Percentiles rank a stretch among this genome's conserved stretches.
Conservation (phyloP, 2,113 vertebrate genomes). For the Sorex araneus region DNA sequence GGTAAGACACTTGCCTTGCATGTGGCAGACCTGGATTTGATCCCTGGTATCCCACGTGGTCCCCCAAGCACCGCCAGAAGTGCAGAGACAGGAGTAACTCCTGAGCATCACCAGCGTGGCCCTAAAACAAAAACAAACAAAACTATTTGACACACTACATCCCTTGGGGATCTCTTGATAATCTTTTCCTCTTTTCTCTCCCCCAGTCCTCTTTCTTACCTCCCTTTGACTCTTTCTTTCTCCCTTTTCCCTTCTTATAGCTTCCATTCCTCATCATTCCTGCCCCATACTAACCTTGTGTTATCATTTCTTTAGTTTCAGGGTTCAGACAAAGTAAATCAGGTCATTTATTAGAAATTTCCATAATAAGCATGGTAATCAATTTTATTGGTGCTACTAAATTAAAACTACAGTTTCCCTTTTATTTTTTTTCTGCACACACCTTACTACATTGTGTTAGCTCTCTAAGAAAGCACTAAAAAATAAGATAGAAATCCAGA, state of each 20-base stretch:
- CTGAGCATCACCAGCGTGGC: too few relatives aligned
- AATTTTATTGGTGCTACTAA: background rate
- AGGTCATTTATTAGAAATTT: background rate
- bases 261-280: background rate
- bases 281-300: background rate
- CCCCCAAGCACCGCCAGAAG: too few relatives aligned
- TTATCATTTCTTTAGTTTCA: background rate
- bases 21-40: too few relatives aligned
- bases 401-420: background rate
- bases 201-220: too few relatives aligned
- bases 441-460: background rate
- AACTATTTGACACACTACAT: too few relatives aligned
- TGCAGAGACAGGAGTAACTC: too few relatives aligned
- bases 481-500: background rate
- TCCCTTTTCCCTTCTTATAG: background rate
- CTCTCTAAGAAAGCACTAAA: background rate
- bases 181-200: too few relatives aligned
- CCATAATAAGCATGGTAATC: background rate
- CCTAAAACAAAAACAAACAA: too few relatives aligned
- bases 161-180: background rate
- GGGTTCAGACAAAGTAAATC: background rate
- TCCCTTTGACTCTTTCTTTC: background rate
- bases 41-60: too few relatives aligned
- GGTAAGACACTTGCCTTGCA: too few relatives aligned
- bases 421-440: background rate